Conservation (phyloP, 1,140 invertebrate genomes). For the Drosophila navojoa region DNA sequence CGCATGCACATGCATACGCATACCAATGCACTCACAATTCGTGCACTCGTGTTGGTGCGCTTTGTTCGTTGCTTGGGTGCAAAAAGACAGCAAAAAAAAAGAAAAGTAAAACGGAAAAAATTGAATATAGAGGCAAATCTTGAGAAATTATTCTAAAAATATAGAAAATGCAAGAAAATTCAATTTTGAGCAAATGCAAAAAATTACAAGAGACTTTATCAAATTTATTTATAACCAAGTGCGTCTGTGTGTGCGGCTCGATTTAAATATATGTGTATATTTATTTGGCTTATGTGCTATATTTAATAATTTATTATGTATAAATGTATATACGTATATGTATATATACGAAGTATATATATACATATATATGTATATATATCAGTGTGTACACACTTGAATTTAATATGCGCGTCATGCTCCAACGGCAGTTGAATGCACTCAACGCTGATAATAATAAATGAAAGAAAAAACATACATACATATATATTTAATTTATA, state of each 20-base stretch:
- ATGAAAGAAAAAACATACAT: conserved; percentile 19
- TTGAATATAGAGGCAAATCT: conserved; percentile 39
- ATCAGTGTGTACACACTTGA: conserved; percentile 6
- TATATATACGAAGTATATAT: background rate
- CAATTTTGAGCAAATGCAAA: background rate
- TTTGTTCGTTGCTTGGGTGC: conserved; percentile 62
- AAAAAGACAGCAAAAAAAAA: conserved; percentile 36
- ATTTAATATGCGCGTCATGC: conserved; percentile 50
- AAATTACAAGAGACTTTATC: background rate
- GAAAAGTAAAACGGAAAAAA: conserved; percentile 12
- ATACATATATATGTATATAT: background rate
- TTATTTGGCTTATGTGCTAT: background rate
- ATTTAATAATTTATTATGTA: conserved; percentile 27
- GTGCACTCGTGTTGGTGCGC: conserved; percentile 56
- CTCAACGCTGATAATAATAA: conserved; percentile 59
- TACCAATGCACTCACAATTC: conserved; percentile 21
- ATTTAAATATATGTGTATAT: background rate
- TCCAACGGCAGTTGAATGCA: conserved; percentile 68
- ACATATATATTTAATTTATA: conserved; percentile 11
- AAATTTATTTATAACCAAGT: conserved; percentile 2
- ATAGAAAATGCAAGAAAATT: conserved; percentile 12
- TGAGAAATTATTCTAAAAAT: conserved; percentile 41
- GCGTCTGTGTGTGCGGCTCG: background rate
- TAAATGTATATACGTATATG: background rate
- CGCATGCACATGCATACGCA: conserved; percentile 72